Evolutionary conservation across 2,797 vertebrate genomes (phyloP).

Genomic region (Anguilla obscura): DNA sequence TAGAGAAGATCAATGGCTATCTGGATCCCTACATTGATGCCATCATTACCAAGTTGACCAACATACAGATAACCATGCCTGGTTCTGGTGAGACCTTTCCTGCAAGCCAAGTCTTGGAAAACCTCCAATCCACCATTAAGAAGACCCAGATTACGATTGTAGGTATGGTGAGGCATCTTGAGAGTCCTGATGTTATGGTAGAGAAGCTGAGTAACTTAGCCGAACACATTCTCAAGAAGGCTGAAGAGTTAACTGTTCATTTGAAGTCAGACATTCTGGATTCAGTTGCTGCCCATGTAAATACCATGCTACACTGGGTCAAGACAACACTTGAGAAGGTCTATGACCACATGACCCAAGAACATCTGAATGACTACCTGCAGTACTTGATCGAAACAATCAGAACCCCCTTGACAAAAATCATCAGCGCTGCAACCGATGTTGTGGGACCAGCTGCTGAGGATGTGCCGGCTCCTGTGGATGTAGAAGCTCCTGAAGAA

Average conservation of each 20-base stretch:
- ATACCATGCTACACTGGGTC: slow-evolving; percentile 52
- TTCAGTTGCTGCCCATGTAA: slow-evolving; percentile 54
- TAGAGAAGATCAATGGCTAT: slow-evolving; percentile 56
- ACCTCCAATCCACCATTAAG: slow-evolving; percentile 56
- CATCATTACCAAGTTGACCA: slow-evolving; percentile 68
- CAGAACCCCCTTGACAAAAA: slow-evolving; percentile 56
- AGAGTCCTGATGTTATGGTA: slow-evolving; percentile 73
- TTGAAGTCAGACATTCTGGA: slow-evolving; percentile 71
- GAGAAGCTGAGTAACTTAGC: slow-evolving; percentile 64
- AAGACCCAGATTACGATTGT: slow-evolving; percentile 58
- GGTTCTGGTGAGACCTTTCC: slow-evolving; percentile 60
- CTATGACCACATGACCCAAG: slow-evolving; percentile 52
- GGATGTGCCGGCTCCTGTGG: slow-evolving; percentile 63
- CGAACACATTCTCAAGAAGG: slow-evolving; percentile 63
- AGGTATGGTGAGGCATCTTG: slow-evolving; percentile 63
- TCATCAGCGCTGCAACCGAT: not conserved
- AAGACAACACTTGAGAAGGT: slow-evolving; percentile 60
- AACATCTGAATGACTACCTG: slow-evolving; percentile 25
- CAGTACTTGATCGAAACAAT: slow-evolving; percentile 55
- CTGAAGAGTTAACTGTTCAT: slow-evolving; percentile 67
- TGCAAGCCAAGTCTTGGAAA: slow-evolving; percentile 62
- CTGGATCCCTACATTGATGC: slow-evolving; percentile 62
- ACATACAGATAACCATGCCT: slow-evolving; percentile 67
- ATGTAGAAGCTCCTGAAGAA: slow-evolving; percentile 29
- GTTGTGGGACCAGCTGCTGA: not conserved